Evolutionary conservation across 2,113 vertebrate genomes (phyloP).

Genomic region (Montifringilla adamsi): DNA sequence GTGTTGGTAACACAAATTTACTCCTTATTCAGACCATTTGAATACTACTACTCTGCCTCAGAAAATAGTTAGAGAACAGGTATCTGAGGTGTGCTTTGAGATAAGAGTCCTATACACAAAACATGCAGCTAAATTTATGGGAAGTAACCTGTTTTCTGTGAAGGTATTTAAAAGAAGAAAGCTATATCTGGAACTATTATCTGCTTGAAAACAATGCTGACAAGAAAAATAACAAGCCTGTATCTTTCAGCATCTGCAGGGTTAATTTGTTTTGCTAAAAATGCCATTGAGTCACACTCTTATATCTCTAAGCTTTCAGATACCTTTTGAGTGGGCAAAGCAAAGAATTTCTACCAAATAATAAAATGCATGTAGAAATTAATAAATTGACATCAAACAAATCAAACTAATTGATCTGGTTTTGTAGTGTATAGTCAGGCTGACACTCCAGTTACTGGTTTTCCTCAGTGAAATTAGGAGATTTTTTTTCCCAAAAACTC

Average conservation of each 20-base stretch:
- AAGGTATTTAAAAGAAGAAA: background rate
- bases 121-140: background rate
- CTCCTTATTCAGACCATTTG: background rate
- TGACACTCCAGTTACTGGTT: background rate
- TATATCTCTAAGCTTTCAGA: background rate
- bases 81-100: background rate
- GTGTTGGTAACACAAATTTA: background rate
- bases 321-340: background rate
- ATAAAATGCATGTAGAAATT: background rate
- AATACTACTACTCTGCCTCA: background rate
- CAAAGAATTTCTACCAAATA: background rate
- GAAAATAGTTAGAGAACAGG: background rate
- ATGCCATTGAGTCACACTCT: background rate
- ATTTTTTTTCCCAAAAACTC: background rate
- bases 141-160: background rate
- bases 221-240: background rate
- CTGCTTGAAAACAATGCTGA: background rate
- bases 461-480: background rate
- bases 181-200: background rate
- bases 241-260: background rate
- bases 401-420: background rate
- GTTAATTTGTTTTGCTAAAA: background rate
- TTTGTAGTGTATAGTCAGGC: background rate
- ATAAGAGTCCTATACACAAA: background rate
- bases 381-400: background rate